Evolutionary conservation across 2,113 vertebrate genomes (phyloP), one percentile per base, ranked within the genome.

Genomic region (Bubo bubo): DNA sequence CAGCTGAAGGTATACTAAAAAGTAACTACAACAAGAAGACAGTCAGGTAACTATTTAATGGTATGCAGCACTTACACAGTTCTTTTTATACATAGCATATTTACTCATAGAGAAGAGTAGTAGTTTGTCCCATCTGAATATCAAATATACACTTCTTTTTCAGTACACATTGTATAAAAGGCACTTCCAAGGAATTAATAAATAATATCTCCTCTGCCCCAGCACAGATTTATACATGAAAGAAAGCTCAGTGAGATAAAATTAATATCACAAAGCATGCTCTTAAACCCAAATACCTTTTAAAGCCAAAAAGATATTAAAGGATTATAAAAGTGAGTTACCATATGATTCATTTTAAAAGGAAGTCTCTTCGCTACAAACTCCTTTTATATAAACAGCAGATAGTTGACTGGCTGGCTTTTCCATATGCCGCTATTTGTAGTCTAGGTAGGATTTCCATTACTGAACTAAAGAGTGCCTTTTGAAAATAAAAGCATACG

Each of bases 301-400:
- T 47, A 77, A 93, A 85, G 70, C 39, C 84, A 74, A 84, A 63
- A 86, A 80, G 32, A 86, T 50, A 93, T 70, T 59, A 94, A 92
- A 94, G 86, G 85, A 94, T 94, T 82, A 94, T 53, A 91, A 79
- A 96, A 62, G 74, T 80, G 71, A 96, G 81, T 96, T 97, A 98
- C 92, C 39, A 90, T 92, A 76, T 84, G 94, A 90, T 94, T 97
- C 96, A 80, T 91, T 95, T 90, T 79, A 80, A 87, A 95, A 80
- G 71, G 71, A 91, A 92, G 87, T 79, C 90, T 93, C 91, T 94
- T 58, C 79, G 6, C 96, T 93, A 95, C 82, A 60, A 84, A 89
- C 41, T 66, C 71, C 74, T 91, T 94, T 92, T 85, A 67, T 37
- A 73, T 4, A 83, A 86, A 86, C 68, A 91, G 92, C 95, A 92